phyloP scores from a whole-genome alignment of 2,113 vertebrate species.

The Litocranius walleri region DNA sequence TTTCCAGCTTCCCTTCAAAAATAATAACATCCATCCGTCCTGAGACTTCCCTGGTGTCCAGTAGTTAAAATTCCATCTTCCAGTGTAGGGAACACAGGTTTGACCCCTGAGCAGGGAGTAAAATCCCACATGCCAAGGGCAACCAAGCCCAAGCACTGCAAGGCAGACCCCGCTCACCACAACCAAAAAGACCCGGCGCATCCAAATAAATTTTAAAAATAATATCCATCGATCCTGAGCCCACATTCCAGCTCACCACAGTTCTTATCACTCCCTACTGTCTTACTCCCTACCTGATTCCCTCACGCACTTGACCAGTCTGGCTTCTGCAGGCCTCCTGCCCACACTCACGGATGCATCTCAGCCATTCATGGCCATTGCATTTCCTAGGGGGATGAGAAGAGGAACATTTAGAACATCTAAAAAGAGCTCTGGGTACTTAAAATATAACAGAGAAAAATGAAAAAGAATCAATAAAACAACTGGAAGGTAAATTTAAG shows the following conservation, averaged over 20 bases:
- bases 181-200: background rate
- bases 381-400: background rate
- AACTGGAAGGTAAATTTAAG: background rate
- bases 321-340: background rate
- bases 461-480: background rate
- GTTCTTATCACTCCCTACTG: background rate
- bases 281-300: background rate
- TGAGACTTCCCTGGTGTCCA: background rate
- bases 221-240: background rate
- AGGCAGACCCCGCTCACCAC: background rate
- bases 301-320: background rate
- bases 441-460: background rate
- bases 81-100: background rate
- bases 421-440: background rate
- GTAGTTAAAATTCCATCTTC: background rate
- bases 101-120: background rate
- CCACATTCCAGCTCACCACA: background rate
- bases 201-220: background rate
- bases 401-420: background rate
- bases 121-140: background rate
- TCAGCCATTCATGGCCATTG: background rate
- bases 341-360: rapidly evolving
- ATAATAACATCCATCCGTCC: background rate
- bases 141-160: background rate
- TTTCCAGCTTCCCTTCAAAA: background rate